Base-by-base conservation (phyloP, 2,888 invertebrate genomes). In the Himalopsyche anomala region DNA sequence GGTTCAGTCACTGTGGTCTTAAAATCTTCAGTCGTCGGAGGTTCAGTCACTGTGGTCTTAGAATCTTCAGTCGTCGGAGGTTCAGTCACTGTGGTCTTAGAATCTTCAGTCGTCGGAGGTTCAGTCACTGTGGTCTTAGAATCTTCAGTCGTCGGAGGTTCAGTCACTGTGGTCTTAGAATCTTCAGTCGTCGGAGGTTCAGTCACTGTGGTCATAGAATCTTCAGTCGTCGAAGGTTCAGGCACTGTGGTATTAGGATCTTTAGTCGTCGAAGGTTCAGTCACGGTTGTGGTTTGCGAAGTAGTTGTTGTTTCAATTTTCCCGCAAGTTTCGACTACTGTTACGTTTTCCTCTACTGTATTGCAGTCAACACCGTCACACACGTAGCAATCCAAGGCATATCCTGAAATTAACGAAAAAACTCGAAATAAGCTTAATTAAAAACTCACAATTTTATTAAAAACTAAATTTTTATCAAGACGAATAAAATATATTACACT, bases 341-440 rank as follows among this genome's bases (percentile, higher is more conserved):
- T 40, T 1, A 8, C n/a, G 80, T 80, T 19, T 28, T 1, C 28
- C 55, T 28, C 19, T 9, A 81, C 28, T 62, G 3, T 56, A 62
- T 81, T 28, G 42, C 84, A 85, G 42, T 55, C 56, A 9, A 56
- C 81, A 62, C 81, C 81, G 0, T 82, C 51, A 79, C 82, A 82
- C 6, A n/a, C 17, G 36, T 85, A 85, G 51, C 85, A 85, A n/a
- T 82, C 42, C 9, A 82, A 69, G 45, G 74, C 17, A 12, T 45
- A 17, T 45, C 85, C 85, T 85, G 56, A 55, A 84, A 84, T 19
- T 17, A 81, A 45, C 45, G 40, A 40, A 40, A 6, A 40, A 6
- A 40, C 1, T 6, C 40, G 40, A 6, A 40, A 40, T 40, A 40
- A 40, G 6, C 40, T 40, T 40, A 2, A 40, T 6, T 40, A 40